Evolutionary conservation across 2,113 vertebrate species (phyloP), one percentile per base, ranked within the genome.

Genomic region (Pluvianellus socialis): DNA sequence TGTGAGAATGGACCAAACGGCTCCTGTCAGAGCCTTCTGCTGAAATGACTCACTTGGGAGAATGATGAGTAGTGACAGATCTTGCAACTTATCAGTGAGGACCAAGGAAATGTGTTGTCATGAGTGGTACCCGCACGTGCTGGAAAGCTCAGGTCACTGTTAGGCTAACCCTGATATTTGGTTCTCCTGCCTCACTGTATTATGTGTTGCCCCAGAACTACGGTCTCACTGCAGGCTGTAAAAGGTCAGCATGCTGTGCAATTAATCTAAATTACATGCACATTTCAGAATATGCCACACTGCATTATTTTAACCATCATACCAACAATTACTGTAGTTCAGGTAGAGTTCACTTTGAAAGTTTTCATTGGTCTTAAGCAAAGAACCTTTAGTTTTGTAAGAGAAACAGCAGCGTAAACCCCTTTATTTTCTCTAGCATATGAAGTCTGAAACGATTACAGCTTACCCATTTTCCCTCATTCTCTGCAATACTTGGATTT

Each of bases 401-500:
- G 28, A 33, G 38, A 80, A 87, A 14, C 16, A 4, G 20, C 72
- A 49, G 16, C 47, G 33, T 61, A 91, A 82, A 12, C 14, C 23
- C 27, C 24, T 56, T 40, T 38, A 65, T 77, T 85, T 88, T 67
- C 68, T 82, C 20, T 52, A 67, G 26, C 9, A 7, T 16, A 85
- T 71, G 49, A 97, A 96, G 80, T 76, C 90, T 97, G 96, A 95
- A 97, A 92, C 87, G 97, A 97, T 97, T 96, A 86, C 71, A 96
- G 68, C 61, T 93, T 92, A 79, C 74, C 81, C 27, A 20, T 75
- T 88, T 92, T 82, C 52, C 33, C 59, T 94, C 52, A 19, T 79
- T 88, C 75, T 79, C 38, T 22, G 62, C 61, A 85, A 38, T 91
- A 88, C 93, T 95, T 62, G 33, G 66, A 79, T 97, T 97, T 93